A percentile compares a stretch with the other conserved stretches of the same genome.
Conservation (phyloP, 2,113 vertebrate genomes). For the Coturnix japonica region DNA sequence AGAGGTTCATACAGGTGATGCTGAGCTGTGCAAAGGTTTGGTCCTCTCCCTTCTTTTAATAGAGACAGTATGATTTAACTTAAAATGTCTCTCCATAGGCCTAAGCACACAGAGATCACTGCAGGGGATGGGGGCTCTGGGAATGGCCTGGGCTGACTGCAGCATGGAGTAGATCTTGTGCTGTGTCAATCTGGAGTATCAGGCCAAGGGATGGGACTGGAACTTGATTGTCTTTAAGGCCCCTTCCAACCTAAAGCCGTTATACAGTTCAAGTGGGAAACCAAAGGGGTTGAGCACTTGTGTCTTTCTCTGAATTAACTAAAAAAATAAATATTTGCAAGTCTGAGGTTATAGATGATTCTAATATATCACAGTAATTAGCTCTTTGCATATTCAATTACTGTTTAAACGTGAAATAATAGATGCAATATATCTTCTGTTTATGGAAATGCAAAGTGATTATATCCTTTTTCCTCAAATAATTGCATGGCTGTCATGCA, state of each 20-base stretch:
- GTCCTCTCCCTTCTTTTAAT: neutral
- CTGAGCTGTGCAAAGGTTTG: neutral
- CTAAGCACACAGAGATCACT: neutral
- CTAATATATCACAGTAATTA: constrained; percentile 48
- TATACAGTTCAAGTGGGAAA: neutral
- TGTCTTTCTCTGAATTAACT: constrained; percentile 14
- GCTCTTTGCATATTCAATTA: constrained; percentile 60
- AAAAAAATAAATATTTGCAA: neutral
- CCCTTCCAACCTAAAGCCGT: too few relatives aligned
- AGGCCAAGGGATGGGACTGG: neutral
- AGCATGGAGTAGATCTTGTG: neutral
- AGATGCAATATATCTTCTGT: constrained; percentile 27
- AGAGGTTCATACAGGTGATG: neutral
- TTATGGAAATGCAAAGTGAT: constrained; percentile 30
- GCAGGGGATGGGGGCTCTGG: neutral
- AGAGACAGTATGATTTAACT: neutral
- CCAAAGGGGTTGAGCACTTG: neutral
- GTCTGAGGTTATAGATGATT: constrained; percentile 41
- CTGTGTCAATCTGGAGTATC: neutral
- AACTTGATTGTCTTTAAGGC: too few relatives aligned
- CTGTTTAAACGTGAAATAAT: constrained; percentile 68
- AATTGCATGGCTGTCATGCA: neutral
- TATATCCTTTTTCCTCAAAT: constrained; percentile 8
- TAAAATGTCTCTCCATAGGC: neutral
- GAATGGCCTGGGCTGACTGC: neutral